These are phyloP conservation scores for Halichoeres trimaculatus DNA, from an alignment of 2,113 vertebrate genomes.

Conservation along the genomic window DNA sequence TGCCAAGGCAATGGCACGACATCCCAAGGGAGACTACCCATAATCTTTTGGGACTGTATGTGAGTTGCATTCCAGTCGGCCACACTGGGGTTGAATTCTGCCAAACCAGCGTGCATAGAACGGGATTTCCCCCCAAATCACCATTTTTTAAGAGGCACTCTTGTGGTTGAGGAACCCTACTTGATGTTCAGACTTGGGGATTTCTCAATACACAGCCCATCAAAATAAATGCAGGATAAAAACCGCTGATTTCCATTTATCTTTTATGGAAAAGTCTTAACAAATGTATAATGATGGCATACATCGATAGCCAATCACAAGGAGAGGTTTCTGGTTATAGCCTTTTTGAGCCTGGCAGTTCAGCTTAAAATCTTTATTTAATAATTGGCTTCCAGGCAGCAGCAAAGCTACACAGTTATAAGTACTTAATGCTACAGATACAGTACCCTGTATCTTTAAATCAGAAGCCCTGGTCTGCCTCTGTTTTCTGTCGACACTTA, in stretches of 20 bases:
- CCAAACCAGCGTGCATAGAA: constrained; percentile 49
- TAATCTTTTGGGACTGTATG: constrained; percentile 39
- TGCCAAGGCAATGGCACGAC: constrained; percentile 60
- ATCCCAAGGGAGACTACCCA: constrained; percentile 44
- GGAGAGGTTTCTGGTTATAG: background rate
- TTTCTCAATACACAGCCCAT: constrained; percentile 16
- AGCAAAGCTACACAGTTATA: constrained; percentile 31
- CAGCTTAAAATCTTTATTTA: constrained; percentile 54
- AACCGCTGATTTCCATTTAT: constrained; percentile 12
- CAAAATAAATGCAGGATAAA: constrained; percentile 24
- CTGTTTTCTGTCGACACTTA: constrained; percentile 71
- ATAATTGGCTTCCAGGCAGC: constrained; percentile 72
- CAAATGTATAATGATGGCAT: constrained; percentile 19
- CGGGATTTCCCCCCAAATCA: constrained; percentile 58
- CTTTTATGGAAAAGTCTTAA: constrained; percentile 14
- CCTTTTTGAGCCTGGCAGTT: constrained; percentile 19
- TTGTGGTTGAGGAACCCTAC: constrained; percentile 45
- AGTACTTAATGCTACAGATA: constrained; percentile 61
- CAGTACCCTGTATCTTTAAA: constrained; percentile 76
- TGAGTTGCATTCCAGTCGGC: constrained; percentile 47
- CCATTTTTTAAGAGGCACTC: constrained; percentile 34
- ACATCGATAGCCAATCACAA: constrained; percentile 16
- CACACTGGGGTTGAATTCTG: constrained; percentile 37
- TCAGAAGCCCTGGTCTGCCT: constrained; percentile 58
- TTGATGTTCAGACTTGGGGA: constrained; percentile 37